Evolutionary conservation across 1,140 invertebrate genomes (phyloP).

Genomic region (Druon quercuslanigerum): DNA sequence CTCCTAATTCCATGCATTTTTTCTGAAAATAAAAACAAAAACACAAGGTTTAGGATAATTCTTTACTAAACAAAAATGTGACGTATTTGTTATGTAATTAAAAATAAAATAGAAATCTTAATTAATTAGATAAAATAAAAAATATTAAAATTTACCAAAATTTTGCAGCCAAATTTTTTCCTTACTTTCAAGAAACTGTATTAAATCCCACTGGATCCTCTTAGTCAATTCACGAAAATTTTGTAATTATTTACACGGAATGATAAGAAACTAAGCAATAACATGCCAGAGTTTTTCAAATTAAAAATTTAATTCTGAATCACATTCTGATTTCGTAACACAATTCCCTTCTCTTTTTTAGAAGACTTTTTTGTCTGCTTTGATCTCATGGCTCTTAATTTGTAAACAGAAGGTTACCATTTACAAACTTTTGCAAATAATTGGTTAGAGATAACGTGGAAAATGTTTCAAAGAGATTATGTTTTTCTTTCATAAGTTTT

Average conservation of each 20-base stretch:
- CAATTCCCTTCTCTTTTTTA: too few relatives aligned
- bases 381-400: too few relatives aligned
- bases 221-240: not conserved
- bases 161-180: too few relatives aligned
- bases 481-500: too few relatives aligned
- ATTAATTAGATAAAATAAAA: not conserved
- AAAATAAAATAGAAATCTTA: constrained; percentile 8
- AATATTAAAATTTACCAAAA: not conserved
- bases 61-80: not conserved
- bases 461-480: too few relatives aligned
- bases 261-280: constrained; percentile 32
- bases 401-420: too few relatives aligned
- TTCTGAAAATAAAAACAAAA: constrained; percentile 51
- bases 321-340: too few relatives aligned
- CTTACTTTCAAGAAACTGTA: constrained; percentile 4
- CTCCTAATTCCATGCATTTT: constrained; percentile 86
- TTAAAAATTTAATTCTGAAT: too few relatives aligned
- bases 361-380: too few relatives aligned
- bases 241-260: not conserved
- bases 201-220: not conserved
- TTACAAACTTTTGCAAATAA: too few relatives aligned
- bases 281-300: too few relatives aligned
- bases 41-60: not conserved
- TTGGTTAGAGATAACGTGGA: too few relatives aligned
- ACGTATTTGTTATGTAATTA: constrained; percentile 2